phyloP scores from a whole-genome alignment of 1,140 invertebrate genomes.

The Drosophila repleta region DNA sequence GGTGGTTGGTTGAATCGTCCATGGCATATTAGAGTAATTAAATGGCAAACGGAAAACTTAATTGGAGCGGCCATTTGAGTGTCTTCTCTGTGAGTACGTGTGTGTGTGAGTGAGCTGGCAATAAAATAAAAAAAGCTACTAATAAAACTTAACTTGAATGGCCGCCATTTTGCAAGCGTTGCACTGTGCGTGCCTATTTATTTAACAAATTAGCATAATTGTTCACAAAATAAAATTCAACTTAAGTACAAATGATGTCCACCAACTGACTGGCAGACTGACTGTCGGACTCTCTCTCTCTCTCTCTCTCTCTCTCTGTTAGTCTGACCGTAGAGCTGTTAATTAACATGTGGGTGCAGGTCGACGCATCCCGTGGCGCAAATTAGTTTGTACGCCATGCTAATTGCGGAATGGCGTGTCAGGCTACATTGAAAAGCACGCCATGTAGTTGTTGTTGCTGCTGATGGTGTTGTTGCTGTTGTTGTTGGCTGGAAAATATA shows the following conservation, averaged over 20 bases:
- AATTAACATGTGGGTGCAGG: conserved; percentile 77
- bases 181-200: conserved; percentile 71
- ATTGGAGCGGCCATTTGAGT: conserved; percentile 59
- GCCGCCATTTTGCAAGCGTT: conserved; percentile 60
- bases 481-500: conserved; percentile 62
- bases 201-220: conserved; percentile 83
- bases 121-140: conserved; percentile 73
- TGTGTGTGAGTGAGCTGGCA: conserved; percentile 52
- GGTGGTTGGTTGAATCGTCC: conserved; percentile 56
- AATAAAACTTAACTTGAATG: conserved; percentile 81
- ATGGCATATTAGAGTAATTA: conserved; percentile 78
- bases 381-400: conserved; percentile 83
- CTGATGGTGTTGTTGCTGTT: conserved; percentile 5
- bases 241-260: conserved; percentile 82
- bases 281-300: conserved; percentile 1
- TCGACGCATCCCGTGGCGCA: conserved; percentile 71
- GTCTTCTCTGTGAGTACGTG: conserved; percentile 10
- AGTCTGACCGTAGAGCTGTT: conserved; percentile 45
- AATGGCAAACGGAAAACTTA: conserved; percentile 75
- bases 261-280: conserved; percentile 11
- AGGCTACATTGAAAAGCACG: conserved; percentile 67
- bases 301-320: neutral
- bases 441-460: conserved; percentile 19
- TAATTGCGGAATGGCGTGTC: conserved; percentile 80
- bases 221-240: conserved; percentile 83